Percentiles rank a stretch among this genome's conserved stretches.
Conservation (phyloP, 2,888 invertebrate species). For the Drosophila atripex region DNA sequence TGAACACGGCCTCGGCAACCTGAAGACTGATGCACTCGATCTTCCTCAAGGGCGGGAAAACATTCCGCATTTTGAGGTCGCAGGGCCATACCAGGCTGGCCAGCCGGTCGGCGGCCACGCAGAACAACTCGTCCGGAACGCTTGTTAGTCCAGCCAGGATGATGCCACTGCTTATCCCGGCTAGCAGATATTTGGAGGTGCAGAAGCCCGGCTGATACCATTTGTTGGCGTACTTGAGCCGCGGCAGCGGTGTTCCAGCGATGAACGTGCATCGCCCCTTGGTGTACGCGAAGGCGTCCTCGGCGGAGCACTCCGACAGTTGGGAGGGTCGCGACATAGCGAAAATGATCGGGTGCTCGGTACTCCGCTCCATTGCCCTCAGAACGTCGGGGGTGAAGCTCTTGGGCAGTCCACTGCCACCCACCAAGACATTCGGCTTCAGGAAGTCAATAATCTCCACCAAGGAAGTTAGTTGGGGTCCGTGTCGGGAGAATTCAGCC, state of each 20-base stretch:
- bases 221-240: conserved; percentile 65
- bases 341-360: conserved; percentile 54
- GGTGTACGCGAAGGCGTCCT: conserved; percentile 62
- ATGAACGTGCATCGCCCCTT: conserved; percentile 64
- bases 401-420: conserved; percentile 22
- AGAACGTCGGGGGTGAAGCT: conserved; percentile 55
- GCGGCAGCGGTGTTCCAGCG: conserved; percentile 30
- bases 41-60: conserved; percentile 61
- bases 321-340: conserved; percentile 42
- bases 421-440: conserved; percentile 66
- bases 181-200: conserved; percentile 25
- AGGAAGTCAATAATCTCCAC: conserved; percentile 39
- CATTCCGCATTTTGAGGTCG: conserved; percentile 52
- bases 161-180: conserved; percentile 58
- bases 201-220: conserved; percentile 57
- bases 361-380: conserved; percentile 59
- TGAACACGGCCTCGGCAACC: conserved; percentile 55
- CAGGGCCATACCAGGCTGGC: conserved; percentile 61
- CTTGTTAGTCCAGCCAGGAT: conserved; percentile 54
- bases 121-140: conserved; percentile 62
- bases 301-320: conserved; percentile 47
- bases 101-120: conserved; percentile 58
- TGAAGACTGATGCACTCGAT: conserved; percentile 46
- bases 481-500: conserved; percentile 33
- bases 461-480: conserved; percentile 23